Conservation (phyloP, 2,797 vertebrate species). For the Diplodus sargus region DNA sequence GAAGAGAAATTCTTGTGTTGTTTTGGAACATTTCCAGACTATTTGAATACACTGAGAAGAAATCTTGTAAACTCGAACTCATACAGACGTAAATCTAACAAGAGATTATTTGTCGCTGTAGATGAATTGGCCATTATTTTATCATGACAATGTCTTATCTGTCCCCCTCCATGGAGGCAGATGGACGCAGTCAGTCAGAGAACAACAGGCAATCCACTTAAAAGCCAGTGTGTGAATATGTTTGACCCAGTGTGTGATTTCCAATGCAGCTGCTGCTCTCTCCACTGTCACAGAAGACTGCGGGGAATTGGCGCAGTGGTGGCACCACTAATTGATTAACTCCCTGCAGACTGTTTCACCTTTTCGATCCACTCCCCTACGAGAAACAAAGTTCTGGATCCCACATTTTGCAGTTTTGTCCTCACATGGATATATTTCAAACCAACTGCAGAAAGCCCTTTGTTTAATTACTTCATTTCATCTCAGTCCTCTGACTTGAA, state of each 20-base stretch:
- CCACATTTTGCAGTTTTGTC: constrained; percentile 21
- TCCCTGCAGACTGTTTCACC: constrained; percentile 19
- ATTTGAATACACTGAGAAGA: background rate
- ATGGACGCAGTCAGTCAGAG: constrained; percentile 19
- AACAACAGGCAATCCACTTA: constrained; percentile 21
- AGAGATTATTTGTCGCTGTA: background rate
- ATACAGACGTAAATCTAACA: background rate
- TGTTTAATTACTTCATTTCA: background rate
- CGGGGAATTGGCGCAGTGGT: constrained; percentile 4
- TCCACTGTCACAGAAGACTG: constrained; percentile 14
- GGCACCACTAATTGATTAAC: constrained; percentile 19
- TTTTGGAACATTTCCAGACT: background rate
- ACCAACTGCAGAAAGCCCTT: background rate
- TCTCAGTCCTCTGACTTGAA: background rate
- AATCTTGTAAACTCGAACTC: background rate
- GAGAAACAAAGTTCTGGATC: constrained; percentile 13
- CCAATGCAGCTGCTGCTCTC: constrained; percentile 15
- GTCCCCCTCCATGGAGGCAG: constrained; percentile 15
- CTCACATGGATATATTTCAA: constrained; percentile 1
- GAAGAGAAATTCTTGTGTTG: background rate
- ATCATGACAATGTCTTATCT: background rate
- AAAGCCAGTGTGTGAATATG: constrained; percentile 20
- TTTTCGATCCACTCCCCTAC: constrained; percentile 6
- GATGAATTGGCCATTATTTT: background rate
- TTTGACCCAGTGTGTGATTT: constrained; percentile 32